Evolutionary conservation across 2,888 invertebrate species (phyloP), one percentile per base, ranked within the genome.

Genomic region (Drosophila subquinaria): DNA sequence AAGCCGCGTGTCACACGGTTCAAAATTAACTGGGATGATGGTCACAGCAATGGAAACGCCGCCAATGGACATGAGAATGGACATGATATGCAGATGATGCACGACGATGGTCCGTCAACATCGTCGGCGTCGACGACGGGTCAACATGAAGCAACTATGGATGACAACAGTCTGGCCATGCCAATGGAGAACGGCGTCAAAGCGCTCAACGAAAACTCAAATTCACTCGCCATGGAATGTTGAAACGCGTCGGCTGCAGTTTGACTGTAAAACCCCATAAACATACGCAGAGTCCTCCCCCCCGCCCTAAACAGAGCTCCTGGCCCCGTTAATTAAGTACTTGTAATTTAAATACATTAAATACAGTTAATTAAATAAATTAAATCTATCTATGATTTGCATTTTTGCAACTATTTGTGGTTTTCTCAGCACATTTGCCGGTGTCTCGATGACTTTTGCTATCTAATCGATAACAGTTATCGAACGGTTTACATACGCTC

Each of bases 21-120:
- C 93, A 98, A 98, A 94, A 99, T 99, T 56, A 98, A 99, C 91
- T 99, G 99, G 99, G 98, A 97, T 69, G 97, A 97, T 73, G 93
- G 95, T 0, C 83, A 90, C 70, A 80, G 71, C 5, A 89, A 87
- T 35, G 88, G 86, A n/a, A 81, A 82, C 33, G 76, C 33, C 13
- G 9, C 38, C 33, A 64, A 59, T 30, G 77, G 81, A 3, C 70
- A 78, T 15, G 79, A 73, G 2, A 86, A 86, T 35, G 86, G 83
- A n/a, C 86, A 89, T 47, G 87, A 85, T 3, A 81, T 81, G 0
- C 82, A 80, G 33, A 81, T 84, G 66, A 73, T 72, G 67, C 65
- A 64, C 27, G 76, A 69, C 6, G 79, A 83, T 15, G 85, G 64
- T 40, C 87, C 81, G 13, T 84, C 86, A 33, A 89, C 82, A 2